Base-by-base conservation (phyloP, 2,888 invertebrate genomes). In the Tanypteryx hageni region DNA sequence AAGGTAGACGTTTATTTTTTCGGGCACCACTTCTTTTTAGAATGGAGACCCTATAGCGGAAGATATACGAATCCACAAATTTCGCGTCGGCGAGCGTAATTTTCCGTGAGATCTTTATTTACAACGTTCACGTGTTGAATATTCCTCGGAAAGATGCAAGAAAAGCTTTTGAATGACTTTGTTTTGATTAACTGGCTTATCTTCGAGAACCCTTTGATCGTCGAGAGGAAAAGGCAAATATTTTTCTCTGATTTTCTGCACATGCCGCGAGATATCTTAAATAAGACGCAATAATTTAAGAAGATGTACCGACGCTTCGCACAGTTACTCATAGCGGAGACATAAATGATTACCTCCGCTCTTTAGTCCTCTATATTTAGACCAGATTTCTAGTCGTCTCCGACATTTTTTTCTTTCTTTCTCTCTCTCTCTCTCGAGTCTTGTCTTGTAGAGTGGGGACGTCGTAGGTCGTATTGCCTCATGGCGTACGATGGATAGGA, bases 121-220 rank as follows among this genome's bases (percentile, higher is more conserved):
- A 76, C 76, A 27, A 27, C 76, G 18, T 27, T 18, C 27, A 11
- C 76, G 14, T 68, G 68, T 22, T 18, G 22, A 68, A 18, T n/a
- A 44, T 44, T 44, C 44, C 44, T 44, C 44, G 44, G 5, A 44
- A 44, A 44, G 44, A 44, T 44, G 44, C 44, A 44, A 44, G 44
- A 44, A 22, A n/a, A 27, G 14, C 11, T 76, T 76, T 27, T 0
- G 76, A 76, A 13, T 7, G 64, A 16, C 7, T n/a, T 16, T n/a
- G 22, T 76, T 76, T 76, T 76, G 76, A 76, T 76, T 27, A 27
- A 76, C 22, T 27, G 27, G 22, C 27, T 13, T 14, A 76, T 27
- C 76, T 76, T 76, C 11, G 22, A 76, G 76, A 76, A 76, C 76
- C 76, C 76, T 76, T 76, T 76, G 76, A 76, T 76, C 76, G 76